A percentile compares a stretch with the other conserved stretches of the same genome.
phyloP scores from a whole-genome alignment of 30 jellyfish, hydroid and myxozoan species.

The Hydractinia symbiolongicarpus region DNA sequence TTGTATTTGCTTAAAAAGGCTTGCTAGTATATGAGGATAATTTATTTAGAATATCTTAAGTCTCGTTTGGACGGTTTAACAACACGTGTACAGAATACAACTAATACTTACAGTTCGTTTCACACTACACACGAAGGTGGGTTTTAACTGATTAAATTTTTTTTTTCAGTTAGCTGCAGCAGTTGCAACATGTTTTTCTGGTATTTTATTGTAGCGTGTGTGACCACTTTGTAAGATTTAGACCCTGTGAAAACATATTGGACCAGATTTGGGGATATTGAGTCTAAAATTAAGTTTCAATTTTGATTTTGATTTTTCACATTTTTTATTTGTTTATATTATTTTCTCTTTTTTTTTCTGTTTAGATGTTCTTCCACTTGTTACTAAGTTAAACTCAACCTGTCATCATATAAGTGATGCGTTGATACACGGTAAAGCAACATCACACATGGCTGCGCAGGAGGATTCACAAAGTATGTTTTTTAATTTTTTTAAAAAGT shows the following conservation, averaged over 20 bases:
- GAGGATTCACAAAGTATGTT: slow-evolving; percentile 77
- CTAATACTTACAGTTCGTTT: slow-evolving; percentile 43
- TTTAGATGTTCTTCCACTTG: slow-evolving; percentile 75
- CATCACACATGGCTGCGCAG: slow-evolving; percentile 96
- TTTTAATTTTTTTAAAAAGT: too few species aligned
- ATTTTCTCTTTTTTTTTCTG: neutral
- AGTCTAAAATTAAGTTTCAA: neutral
- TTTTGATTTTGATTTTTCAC: neutral
- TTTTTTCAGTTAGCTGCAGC: neutral
- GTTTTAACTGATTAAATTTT: neutral
- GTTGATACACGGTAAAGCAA: slow-evolving; percentile 87
- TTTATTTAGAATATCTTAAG: slow-evolving; percentile 61
- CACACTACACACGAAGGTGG: slow-evolving; percentile 62
- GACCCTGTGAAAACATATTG: too few species aligned
- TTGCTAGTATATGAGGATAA: neutral
- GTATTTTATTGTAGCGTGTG: too few species aligned
- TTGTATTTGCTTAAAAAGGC: neutral
- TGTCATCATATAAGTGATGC: slow-evolving; percentile 75
- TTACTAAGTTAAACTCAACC: slow-evolving; percentile 42
- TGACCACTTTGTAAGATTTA: too few species aligned
- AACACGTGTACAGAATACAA: slow-evolving; percentile 37
- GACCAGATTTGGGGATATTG: too few species aligned
- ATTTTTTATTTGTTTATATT: neutral
- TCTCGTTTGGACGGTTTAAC: slow-evolving; percentile 54
- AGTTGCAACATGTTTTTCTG: neutral